Evolutionary conservation across 2,113 vertebrate genomes (phyloP).

Genomic region (Ovis canadensis): DNA sequence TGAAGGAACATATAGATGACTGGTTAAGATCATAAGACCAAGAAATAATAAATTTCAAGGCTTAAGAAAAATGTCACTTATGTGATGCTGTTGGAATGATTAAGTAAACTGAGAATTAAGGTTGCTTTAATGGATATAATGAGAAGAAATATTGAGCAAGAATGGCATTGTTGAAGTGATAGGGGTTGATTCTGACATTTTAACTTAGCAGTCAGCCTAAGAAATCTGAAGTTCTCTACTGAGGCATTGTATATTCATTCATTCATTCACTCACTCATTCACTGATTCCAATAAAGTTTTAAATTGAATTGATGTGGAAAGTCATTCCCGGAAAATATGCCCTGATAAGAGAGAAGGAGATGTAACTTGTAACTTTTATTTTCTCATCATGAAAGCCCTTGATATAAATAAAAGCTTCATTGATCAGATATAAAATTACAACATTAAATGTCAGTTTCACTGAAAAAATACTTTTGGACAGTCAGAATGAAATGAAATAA

Average conservation of each 20-base stretch:
- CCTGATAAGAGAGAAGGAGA: not conserved
- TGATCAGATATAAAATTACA: slow-evolving; percentile 70
- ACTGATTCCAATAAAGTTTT: slow-evolving; percentile 22
- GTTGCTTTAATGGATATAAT: not conserved
- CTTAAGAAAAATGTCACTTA: not conserved
- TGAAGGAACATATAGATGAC: not conserved
- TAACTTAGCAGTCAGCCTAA: not conserved
- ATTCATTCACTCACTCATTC: slow-evolving; percentile 38
- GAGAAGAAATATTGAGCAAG: not conserved
- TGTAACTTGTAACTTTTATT: slow-evolving; percentile 69
- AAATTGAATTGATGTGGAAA: slow-evolving; percentile 44
- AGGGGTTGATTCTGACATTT: not conserved
- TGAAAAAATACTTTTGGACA: slow-evolving; percentile 31
- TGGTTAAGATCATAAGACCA: not conserved
- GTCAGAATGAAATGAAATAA: slow-evolving; percentile 37
- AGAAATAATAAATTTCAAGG: not conserved
- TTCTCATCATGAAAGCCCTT: slow-evolving; percentile 61
- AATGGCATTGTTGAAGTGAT: not conserved
- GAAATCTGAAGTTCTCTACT: not conserved
- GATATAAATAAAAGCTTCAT: slow-evolving; percentile 69
- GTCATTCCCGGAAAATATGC: slow-evolving; percentile 20
- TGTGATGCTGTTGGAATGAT: not conserved
- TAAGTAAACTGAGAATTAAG: not conserved
- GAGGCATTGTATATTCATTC: not conserved
- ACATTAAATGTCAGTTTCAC: slow-evolving; percentile 63